Evolutionary conservation across 2,888 invertebrate species (phyloP).

Genomic region (Sminthurinus aureus): DNA sequence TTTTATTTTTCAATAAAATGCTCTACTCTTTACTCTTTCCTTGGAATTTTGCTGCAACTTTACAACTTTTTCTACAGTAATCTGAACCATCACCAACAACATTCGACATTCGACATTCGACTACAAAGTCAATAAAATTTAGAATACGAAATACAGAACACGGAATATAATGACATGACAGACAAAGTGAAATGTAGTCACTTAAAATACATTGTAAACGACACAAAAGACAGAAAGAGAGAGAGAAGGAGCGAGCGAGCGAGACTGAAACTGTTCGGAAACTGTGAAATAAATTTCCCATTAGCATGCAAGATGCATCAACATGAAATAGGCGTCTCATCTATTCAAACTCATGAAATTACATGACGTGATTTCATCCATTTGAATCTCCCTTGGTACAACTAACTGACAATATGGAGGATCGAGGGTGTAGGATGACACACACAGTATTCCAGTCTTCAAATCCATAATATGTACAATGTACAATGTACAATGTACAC

Average conservation of each 20-base stretch:
- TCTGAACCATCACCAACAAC: too few relatives aligned
- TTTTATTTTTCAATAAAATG: too few relatives aligned
- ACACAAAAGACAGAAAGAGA: background rate
- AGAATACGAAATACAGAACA: background rate
- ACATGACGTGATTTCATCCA: constrained; percentile 2
- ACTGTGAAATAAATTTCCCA: background rate
- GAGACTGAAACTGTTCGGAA: background rate
- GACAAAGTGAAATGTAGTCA: background rate
- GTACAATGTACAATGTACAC: too few relatives aligned
- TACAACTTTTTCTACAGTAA: too few relatives aligned
- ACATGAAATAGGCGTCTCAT: constrained; percentile 17
- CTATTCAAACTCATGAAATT: background rate
- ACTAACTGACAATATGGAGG: background rate
- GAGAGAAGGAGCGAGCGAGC: background rate
- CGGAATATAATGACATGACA: background rate
- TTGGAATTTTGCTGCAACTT: too few relatives aligned
- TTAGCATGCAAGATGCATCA: constrained; percentile 12
- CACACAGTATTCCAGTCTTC: background rate
- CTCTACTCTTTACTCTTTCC: too few relatives aligned
- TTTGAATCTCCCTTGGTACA: background rate
- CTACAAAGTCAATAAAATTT: background rate
- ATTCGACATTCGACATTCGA: too few relatives aligned
- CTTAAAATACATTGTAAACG: background rate
- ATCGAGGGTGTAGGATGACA: background rate
- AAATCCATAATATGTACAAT: background rate